Percentiles rank a stretch among this genome's conserved stretches.
phyloP scores from a whole-genome alignment of 2,113 vertebrate genomes.

The Megalops atlanticus region DNA sequence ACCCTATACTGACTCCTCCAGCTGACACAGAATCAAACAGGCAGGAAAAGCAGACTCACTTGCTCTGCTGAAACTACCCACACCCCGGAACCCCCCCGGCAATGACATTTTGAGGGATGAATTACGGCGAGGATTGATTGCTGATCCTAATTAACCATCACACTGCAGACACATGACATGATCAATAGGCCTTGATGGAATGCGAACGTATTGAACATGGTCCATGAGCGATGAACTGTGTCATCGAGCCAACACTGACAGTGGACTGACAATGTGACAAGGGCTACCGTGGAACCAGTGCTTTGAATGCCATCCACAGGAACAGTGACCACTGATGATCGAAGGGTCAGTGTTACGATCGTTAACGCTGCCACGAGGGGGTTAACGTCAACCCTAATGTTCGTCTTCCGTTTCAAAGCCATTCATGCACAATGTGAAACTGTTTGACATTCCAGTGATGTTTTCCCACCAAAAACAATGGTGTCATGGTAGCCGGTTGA shows the following conservation, averaged over 20 bases:
- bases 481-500: neutral
- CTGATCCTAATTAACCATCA: neutral
- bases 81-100: neutral
- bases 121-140: slow-evolving; percentile 4
- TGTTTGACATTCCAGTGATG: neutral
- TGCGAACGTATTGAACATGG: neutral
- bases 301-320: no score
- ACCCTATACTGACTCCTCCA: neutral
- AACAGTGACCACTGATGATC: no score
- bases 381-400: no score
- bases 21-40: neutral
- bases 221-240: slow-evolving; percentile 29
- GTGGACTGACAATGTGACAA: neutral
- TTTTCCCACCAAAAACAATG: neutral
- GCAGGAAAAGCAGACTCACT: neutral
- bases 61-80: neutral
- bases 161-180: neutral
- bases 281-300: neutral
- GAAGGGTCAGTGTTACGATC: no score
- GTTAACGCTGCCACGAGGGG: no score
- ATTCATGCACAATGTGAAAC: neutral
- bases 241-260: neutral
- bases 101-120: neutral
- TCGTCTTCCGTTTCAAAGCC: no score
- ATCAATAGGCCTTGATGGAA: slow-evolving; percentile 21